Evolutionary conservation across 2,888 invertebrate genomes (phyloP), one percentile per base, ranked within the genome.

Genomic region (Pristionchus fissidentatus): DNA sequence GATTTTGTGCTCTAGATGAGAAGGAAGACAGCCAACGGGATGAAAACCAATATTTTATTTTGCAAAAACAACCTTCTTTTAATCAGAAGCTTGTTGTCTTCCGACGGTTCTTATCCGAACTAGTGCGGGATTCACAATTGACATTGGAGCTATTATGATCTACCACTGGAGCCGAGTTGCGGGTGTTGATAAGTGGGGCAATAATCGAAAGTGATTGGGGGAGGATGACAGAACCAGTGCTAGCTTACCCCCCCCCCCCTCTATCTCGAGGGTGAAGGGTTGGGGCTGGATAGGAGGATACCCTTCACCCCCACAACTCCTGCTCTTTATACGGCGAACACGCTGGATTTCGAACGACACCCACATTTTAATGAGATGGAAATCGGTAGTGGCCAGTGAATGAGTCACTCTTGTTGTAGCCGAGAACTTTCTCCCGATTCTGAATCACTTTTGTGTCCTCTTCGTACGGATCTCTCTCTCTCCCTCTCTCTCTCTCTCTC

Each of bases 151-250:
- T n/a, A n/a, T n/a, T n/a, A n/a, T n/a, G n/a, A n/a, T n/a, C n/a
- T n/a, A n/a, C n/a, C n/a, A n/a, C n/a, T n/a, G n/a, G n/a, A n/a
- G n/a, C n/a, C n/a, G n/a, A n/a, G n/a, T n/a, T n/a, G n/a, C n/a
- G n/a, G n/a, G n/a, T n/a, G 19, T 66, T 66, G 66, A 66, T 66
- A 66, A 66, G 29, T 66, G 38, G 66, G 66, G 38, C n/a, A n/a
- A n/a, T n/a, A 38, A 66, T 38, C 66, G 66, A 66, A 66, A 66
- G 66, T 66, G 66, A 66, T n/a, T n/a, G 62, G 35, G 15, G 66
- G 0, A 13, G 66, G 15, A 19, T 38, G 66, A 57, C 57, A 57
- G 57, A 66, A 38, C 66, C 35, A 62, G 62, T 26, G 32, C 26
- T 15, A 66, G 66, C 66, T 66, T 66, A 38, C 66, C 22, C 66